Evolutionary conservation across 2,888 invertebrate species (phyloP).

Genomic region (Torymus auratus): DNA sequence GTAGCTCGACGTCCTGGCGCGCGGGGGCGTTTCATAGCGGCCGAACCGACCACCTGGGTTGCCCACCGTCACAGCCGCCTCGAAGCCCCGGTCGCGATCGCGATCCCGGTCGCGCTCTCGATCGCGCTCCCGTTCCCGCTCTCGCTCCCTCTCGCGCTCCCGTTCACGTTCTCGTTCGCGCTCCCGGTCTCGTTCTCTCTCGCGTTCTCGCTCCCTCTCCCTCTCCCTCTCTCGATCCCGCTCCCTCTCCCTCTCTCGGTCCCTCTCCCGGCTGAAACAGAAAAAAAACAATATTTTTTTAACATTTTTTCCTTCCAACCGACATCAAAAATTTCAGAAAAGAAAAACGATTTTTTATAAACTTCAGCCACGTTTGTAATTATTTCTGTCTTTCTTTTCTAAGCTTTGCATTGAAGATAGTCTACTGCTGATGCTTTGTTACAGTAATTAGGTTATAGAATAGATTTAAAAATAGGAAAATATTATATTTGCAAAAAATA

Average conservation of each 20-base stretch:
- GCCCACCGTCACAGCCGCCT: slow-evolving; percentile 74
- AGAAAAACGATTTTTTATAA: no score
- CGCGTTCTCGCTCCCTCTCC: slow-evolving; percentile 33
- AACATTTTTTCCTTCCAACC: not conserved
- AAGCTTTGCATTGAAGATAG: no score
- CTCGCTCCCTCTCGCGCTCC: slow-evolving; percentile 63
- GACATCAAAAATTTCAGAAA: no score
- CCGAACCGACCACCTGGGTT: slow-evolving; percentile 77
- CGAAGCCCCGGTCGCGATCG: slow-evolving; percentile 70
- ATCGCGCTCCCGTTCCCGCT: slow-evolving; percentile 66
- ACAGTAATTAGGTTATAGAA: no score
- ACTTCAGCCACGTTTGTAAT: no score
- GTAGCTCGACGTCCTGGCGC: slow-evolving; percentile 79
- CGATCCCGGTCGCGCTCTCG: slow-evolving; percentile 56
- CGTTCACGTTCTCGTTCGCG: slow-evolving; percentile 49
- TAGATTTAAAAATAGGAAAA: no score
- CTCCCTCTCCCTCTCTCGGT: slow-evolving; percentile 57
- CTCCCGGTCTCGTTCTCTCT: slow-evolving; percentile 46
- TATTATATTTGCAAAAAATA: no score
- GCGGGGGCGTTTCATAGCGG: slow-evolving; percentile 81
- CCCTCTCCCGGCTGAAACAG: slow-evolving; percentile 73
- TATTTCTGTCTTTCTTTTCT: no score
- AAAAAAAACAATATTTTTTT: slow-evolving; percentile 31
- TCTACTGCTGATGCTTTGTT: no score
- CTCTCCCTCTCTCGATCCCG: slow-evolving; percentile 27